These are phyloP conservation scores for Poecilia velifera DNA, from an alignment of 2,797 vertebrate genomes.

Conservation along the genomic window DNA sequence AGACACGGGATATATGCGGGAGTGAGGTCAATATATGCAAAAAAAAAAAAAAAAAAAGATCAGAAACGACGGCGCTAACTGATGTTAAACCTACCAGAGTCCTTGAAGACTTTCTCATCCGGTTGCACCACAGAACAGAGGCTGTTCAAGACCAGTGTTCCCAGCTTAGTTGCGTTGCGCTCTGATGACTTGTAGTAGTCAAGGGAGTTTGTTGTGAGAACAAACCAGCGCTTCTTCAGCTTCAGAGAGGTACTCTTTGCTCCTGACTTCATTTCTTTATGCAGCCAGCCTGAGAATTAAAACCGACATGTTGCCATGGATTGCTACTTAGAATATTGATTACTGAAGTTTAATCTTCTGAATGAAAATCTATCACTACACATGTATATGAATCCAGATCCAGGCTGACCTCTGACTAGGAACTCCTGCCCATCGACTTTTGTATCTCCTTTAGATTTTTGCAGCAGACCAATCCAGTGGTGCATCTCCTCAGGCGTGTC, in stretches of 20 bases:
- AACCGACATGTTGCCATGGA: not conserved
- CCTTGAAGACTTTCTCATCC: constrained; percentile 90
- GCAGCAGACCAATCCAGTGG: constrained; percentile 88
- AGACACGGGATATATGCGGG: not conserved
- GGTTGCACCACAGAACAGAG: constrained; percentile 91
- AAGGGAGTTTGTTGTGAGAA: constrained; percentile 89
- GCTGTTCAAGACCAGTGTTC: constrained; percentile 92
- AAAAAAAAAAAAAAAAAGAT: not conserved
- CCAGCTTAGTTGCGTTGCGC: constrained; percentile 87
- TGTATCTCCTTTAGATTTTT: constrained; percentile 86
- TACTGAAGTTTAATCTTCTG: not conserved
- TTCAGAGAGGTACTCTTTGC: constrained; percentile 89
- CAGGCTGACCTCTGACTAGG: constrained; percentile 81
- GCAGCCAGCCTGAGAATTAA: constrained; percentile 86
- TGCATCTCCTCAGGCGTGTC: constrained; percentile 89
- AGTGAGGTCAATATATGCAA: too few species aligned
- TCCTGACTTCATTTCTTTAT: constrained; percentile 90
- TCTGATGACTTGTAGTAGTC: constrained; percentile 93
- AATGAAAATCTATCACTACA: not conserved
- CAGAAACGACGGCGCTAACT: not conserved
- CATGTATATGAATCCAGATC: not conserved
- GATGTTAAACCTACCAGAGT: constrained; percentile 83
- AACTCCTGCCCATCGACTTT: constrained; percentile 85
- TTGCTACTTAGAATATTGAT: not conserved
- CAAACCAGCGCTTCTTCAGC: constrained; percentile 95